Evolutionary conservation across 2,113 vertebrate species (phyloP), one percentile per base, ranked within the genome.

Genomic region (Dolichallabes microphthalmus): DNA sequence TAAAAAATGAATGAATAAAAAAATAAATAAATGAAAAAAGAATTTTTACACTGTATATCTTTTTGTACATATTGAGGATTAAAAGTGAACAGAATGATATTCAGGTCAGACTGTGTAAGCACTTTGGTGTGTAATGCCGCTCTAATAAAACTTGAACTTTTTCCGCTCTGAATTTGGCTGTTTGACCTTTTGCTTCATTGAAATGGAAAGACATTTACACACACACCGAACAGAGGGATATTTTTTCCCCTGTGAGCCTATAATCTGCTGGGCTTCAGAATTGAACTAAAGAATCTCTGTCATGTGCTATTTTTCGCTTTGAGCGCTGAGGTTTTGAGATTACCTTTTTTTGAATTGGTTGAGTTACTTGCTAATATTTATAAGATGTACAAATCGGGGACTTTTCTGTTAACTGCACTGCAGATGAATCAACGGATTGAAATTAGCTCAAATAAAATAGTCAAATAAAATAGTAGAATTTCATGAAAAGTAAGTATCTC

Each of bases 261-360:
- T 75, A 84, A 84, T 84, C 58, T 14, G 27, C 35, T 50, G 55
- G 69, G 55, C 69, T 63, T 52, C 57, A 30, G n/a, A 52, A 76
- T 64, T 60, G 55, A 84, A 64, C 57, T 27, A 84, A 84, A 84
- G 57, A 39, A 75, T 35, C 73, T 74, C 50, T 30, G 75, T 0
- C n/a, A 20, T 64, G 22, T 64, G 61, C 61, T 32, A 20, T 57
- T 77, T 30, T 11, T 77, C 14, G 27, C 25, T 25, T 45, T 64
- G 13, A 55, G 15, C 69, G 12, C 4, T 15, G 12, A 75, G 25
- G 53, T 45, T 83, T 71, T 55, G 32, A 35, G 45, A 30, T 27
- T 58, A 58, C 22, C 55, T 60, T 61, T 60, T 61, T 83, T 4
- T 12, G 57, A 74, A 74, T 68, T 27, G 12, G 63, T 50, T 68